A percentile compares a stretch with the other conserved stretches of the same genome.
These are phyloP conservation scores for Amblyopsis hoosieri DNA, from an alignment of 2,797 vertebrate genomes.

Conservation along the genomic window DNA sequence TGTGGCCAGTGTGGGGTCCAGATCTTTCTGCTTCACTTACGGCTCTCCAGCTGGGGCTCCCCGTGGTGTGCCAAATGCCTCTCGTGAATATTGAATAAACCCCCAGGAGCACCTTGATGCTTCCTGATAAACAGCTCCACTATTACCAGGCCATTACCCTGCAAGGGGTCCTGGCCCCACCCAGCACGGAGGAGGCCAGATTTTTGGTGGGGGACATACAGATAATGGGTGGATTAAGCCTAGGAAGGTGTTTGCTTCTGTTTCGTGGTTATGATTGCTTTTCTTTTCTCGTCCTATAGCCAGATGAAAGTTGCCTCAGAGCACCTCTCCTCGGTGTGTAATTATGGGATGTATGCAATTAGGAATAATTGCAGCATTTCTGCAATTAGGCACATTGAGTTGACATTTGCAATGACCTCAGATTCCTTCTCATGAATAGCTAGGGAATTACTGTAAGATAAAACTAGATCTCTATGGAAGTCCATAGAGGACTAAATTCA, in stretches of 20 bases:
- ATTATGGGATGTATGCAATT: conserved; percentile 12
- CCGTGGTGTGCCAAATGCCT: conserved; percentile 71
- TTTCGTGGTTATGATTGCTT: conserved; percentile 33
- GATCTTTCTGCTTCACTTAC: conserved; percentile 43
- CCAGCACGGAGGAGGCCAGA: conserved; percentile 28
- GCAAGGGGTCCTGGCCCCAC: conserved; percentile 33
- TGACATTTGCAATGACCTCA: background rate
- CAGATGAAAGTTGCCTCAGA: conserved; percentile 12
- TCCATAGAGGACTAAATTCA: no score
- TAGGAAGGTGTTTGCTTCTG: conserved; percentile 47
- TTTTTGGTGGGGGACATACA: conserved; percentile 41
- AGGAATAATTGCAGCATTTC: background rate
- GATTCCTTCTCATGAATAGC: conserved; percentile 6
- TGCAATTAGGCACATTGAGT: conserved; percentile 2
- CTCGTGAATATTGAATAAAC: conserved; percentile 76
- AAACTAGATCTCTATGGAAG: background rate
- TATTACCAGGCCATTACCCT: conserved; percentile 53
- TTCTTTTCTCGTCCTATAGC: conserved; percentile 26
- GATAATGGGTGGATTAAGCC: conserved; percentile 38
- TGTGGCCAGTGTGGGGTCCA: conserved; percentile 57
- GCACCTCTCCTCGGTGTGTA: background rate
- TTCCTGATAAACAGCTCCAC: conserved; percentile 64
- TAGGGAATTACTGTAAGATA: background rate
- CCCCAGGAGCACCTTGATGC: conserved; percentile 51
- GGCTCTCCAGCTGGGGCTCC: conserved; percentile 59